These are phyloP conservation scores for Zaprionus lachaisei DNA, from an alignment of 1,140 invertebrate genomes.

Conservation along the genomic window DNA sequence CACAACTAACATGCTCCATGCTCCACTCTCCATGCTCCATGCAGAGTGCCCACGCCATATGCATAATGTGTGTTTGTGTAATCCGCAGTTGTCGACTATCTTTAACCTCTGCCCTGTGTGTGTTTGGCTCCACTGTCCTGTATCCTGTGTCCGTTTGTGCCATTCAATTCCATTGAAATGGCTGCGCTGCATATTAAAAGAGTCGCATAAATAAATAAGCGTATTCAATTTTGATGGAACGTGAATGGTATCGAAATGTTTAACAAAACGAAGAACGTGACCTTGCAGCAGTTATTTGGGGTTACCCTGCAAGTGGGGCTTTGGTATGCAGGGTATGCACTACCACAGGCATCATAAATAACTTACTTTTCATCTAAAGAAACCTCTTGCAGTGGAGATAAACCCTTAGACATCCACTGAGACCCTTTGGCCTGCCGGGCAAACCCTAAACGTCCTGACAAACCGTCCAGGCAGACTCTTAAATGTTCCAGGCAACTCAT, in stretches of 20 bases:
- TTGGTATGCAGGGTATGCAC: not conserved
- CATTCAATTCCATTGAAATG: slow-evolving; percentile 67
- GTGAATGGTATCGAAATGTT: slow-evolving; percentile 80
- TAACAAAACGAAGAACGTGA: slow-evolving; percentile 74
- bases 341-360: not conserved
- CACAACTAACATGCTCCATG: slow-evolving; percentile 20
- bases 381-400: not conserved
- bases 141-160: slow-evolving; percentile 20
- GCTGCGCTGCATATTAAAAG: slow-evolving; percentile 75
- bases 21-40: not conserved
- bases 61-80: slow-evolving; percentile 34
- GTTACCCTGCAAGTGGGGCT: not conserved
- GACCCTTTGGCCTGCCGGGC: too few relatives aligned
- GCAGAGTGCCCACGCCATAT: slow-evolving; percentile 16
- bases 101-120: slow-evolving; percentile 1
- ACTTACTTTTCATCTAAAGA: not conserved
- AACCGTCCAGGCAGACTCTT: too few relatives aligned
- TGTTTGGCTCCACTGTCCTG: not conserved
- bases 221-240: slow-evolving; percentile 80
- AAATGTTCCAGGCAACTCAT: too few relatives aligned
- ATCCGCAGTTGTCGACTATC: slow-evolving; percentile 26
- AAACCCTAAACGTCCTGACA: not conserved
- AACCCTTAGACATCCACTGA: accelerated
- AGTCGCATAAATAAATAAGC: slow-evolving; percentile 79
- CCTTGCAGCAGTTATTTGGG: slow-evolving; percentile 44